Base-by-base conservation (phyloP, 2,888 invertebrate genomes). In the Pelosia muscerda region DNA sequence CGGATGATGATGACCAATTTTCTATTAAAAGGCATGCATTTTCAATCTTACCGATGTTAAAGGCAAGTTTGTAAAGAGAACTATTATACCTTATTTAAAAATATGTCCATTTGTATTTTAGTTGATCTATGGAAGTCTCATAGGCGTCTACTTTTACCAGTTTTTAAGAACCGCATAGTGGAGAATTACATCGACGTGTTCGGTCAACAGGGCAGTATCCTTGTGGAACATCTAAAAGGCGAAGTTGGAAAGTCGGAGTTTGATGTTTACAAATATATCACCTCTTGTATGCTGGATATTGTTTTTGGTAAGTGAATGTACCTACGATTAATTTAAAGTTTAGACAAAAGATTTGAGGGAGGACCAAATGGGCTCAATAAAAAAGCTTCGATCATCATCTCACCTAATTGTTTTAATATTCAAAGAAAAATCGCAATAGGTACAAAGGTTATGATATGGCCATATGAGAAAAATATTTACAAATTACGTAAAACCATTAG, bases 141-240 rank as follows among this genome's bases (percentile, higher is more conserved):
- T 67, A 90, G 97, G 6, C 95, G 95, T 77, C 83, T 96, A 53
- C 89, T 97, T 4, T 93, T 96, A 22, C 96, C 96, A 0, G 95
- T 96, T 22, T 97, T 97, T 84, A 96, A 96, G 82, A 96, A 96
- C 82, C 95, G 95, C 68, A 94, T 96, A 69, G 86, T 97, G 42
- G 95, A 96, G 69, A 95, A 95, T 55, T 96, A 96, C 80, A 90
- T 96, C 11, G 93, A 95, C 5, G 93, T 96, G 9, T 96, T 97
- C 82, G 95, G 95, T 26, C 95, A 95, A 73, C 96, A 97, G 81
- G 89, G 95, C 1, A 77, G 86, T 2, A 86, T 95, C 26, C 86
- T 97, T 70, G 87, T 94, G 0, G 78, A 95, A 2, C 91, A 92
- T 57, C 82, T 96, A 31, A 78, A 85, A 65, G 87, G 88, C 49